Evolutionary conservation across 2,113 vertebrate genomes (phyloP).

Genomic region (Cebus imitator): DNA sequence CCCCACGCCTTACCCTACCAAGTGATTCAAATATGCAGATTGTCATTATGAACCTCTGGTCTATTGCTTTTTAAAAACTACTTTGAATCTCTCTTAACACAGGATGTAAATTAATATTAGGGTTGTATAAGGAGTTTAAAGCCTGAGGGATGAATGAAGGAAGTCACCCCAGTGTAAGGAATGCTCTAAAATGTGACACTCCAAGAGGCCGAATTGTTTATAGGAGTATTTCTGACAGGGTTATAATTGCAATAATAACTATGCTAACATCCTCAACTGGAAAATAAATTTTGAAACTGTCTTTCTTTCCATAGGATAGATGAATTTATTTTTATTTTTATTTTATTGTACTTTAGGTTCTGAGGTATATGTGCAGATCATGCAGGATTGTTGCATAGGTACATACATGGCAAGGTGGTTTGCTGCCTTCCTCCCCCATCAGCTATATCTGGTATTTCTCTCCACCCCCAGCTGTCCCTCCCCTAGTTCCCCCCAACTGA

Average conservation of each 20-base stretch:
- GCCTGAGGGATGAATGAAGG: background rate
- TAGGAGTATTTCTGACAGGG: slow-evolving; percentile 22
- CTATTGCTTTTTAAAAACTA: background rate
- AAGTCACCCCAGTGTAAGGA: background rate
- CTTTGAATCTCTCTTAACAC: background rate
- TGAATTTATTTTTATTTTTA: too few relatives aligned
- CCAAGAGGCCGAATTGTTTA: background rate
- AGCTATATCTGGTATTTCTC: too few relatives aligned
- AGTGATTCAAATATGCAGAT: background rate
- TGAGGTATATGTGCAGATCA: too few relatives aligned
- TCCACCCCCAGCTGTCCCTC: too few relatives aligned
- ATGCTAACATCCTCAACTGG: background rate
- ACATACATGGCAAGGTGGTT: too few relatives aligned
- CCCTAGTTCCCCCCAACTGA: too few relatives aligned
- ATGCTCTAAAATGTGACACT: background rate
- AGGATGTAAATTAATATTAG: background rate
- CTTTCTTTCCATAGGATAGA: too few relatives aligned
- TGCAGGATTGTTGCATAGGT: too few relatives aligned
- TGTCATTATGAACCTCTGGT: background rate
- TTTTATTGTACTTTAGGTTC: too few relatives aligned
- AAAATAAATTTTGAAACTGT: background rate
- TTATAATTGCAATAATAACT: slow-evolving; percentile 36
- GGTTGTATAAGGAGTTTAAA: background rate
- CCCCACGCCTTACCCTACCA: background rate
- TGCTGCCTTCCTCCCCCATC: too few relatives aligned